phyloP scores from a whole-genome alignment of 1,140 invertebrate genomes.

The Spodoptera litura region DNA sequence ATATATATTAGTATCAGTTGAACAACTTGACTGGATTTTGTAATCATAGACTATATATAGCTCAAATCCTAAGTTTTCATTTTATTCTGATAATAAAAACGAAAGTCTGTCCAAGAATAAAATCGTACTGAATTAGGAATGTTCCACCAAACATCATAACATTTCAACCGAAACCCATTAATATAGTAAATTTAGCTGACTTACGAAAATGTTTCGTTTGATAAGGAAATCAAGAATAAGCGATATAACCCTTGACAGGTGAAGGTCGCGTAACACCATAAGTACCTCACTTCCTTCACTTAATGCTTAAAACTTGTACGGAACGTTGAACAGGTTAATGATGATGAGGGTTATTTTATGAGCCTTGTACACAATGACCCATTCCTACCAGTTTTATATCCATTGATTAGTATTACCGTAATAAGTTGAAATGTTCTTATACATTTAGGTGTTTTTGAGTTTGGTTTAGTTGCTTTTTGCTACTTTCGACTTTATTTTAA shows the following conservation, averaged over 20 bases:
- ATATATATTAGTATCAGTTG: too few species aligned
- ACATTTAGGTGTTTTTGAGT: too few species aligned
- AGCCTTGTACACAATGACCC: constrained; percentile 25
- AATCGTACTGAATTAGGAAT: too few species aligned
- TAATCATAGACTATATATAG: too few species aligned
- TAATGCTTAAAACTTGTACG: constrained; percentile 39
- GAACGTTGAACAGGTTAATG: constrained; percentile 20
- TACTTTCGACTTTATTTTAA: too few species aligned
- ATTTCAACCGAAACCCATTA: constrained; percentile 1
- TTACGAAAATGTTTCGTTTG: constrained; percentile 3
- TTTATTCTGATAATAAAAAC: too few species aligned
- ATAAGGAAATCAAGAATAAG: constrained; percentile 21
- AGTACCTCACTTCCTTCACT: constrained; percentile 15
- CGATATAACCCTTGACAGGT: constrained; percentile 17
- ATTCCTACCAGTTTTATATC: background rate
- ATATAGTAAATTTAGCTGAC: background rate
- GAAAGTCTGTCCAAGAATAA: too few species aligned
- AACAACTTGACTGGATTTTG: too few species aligned
- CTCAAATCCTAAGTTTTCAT: too few species aligned
- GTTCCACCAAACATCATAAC: background rate
- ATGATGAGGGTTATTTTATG: constrained; percentile 38
- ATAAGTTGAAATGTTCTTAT: background rate
- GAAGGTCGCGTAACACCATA: constrained; percentile 14
- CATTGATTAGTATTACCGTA: constrained; percentile 1
- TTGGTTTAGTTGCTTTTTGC: too few species aligned